Conservation (phyloP, 2,113 vertebrate species). For the Alces alces region DNA sequence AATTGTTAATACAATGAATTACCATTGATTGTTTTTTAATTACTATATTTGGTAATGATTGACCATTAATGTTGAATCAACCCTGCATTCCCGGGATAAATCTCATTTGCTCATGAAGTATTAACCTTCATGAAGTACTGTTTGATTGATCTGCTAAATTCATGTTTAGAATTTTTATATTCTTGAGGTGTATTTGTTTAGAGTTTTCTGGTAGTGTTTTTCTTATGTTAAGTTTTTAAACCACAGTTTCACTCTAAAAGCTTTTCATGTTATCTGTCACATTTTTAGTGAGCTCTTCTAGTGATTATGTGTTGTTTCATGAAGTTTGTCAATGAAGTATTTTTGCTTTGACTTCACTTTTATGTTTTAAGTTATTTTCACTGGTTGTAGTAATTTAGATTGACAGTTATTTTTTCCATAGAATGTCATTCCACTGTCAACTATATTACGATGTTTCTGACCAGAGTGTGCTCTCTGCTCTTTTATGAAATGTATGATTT, state of each 20-base stretch:
- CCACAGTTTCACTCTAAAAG: neutral
- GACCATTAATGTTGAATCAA: neutral
- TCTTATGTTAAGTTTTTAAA: neutral
- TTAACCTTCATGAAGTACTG: neutral
- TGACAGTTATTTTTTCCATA: neutral
- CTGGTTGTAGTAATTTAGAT: neutral
- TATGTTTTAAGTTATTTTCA: neutral
- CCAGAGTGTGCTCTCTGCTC: neutral
- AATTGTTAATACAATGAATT: neutral
- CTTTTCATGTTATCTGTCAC: neutral
- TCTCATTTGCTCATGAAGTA: neutral
- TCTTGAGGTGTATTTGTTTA: neutral
- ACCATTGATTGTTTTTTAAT: neutral
- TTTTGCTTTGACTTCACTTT: neutral
- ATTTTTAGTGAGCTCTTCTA: neutral
- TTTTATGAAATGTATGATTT: neutral
- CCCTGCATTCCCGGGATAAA: neutral
- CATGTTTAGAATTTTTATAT: neutral
- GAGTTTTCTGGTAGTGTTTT: neutral
- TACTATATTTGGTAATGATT: neutral
- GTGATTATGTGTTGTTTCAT: neutral
- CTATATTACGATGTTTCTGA: neutral
- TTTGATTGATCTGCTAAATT: neutral
- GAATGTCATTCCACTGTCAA: neutral
- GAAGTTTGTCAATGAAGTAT: neutral